These are phyloP conservation scores for Merops nubicus DNA, from an alignment of 2,113 vertebrate genomes.

Conservation along the genomic window DNA sequence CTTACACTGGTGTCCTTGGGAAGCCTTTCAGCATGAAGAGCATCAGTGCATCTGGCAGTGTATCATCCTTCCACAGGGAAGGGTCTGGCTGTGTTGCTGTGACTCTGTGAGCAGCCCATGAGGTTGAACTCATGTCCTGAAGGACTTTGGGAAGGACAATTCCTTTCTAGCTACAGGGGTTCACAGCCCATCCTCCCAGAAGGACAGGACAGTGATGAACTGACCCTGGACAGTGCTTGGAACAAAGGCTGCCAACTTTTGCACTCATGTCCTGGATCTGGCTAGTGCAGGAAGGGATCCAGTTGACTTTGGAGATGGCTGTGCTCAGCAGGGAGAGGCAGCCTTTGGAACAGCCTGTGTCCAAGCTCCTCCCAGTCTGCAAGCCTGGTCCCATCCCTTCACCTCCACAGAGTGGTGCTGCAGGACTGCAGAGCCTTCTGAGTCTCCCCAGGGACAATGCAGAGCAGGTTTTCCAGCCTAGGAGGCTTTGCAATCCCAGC, in stretches of 20 bases:
- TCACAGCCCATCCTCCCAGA: not conserved
- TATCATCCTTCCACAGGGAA: not conserved
- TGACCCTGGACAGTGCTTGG: not conserved
- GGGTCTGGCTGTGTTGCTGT: not conserved
- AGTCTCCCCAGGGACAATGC: not conserved
- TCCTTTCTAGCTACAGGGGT: not conserved
- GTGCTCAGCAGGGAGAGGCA: not conserved
- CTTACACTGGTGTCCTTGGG: not conserved
- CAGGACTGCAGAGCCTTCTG: not conserved
- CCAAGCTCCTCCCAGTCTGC: not conserved
- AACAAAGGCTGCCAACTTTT: not conserved
- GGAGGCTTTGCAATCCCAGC: not conserved
- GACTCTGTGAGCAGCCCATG: not conserved
- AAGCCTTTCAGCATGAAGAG: not conserved
- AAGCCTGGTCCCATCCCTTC: not conserved
- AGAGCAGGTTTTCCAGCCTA: not conserved
- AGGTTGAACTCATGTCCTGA: not conserved
- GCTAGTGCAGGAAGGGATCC: not conserved
- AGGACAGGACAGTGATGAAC: not conserved
- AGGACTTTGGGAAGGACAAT: not conserved
- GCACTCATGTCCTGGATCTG: not conserved
- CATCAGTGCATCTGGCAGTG: accelerated
- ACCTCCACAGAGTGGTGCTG: constrained; percentile 40
- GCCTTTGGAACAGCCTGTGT: not conserved
- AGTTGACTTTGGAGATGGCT: not conserved